Base-by-base conservation (phyloP, 2,113 vertebrate species). In the Coregonus clupeaformis region DNA sequence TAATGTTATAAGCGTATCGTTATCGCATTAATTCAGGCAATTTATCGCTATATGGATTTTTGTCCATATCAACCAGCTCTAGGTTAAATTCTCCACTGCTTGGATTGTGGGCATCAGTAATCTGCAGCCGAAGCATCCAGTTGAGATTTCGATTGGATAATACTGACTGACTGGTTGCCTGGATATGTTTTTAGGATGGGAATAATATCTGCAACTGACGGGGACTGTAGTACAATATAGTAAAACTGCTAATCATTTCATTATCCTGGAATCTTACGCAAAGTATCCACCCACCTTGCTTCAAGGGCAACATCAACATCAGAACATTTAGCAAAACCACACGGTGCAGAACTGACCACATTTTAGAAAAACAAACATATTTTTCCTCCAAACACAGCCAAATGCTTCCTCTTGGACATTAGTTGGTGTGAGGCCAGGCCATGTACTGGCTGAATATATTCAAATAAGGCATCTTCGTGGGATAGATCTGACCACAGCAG, bases 381-480 rank as follows among this genome's bases (percentile, higher is more conserved):
- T 55, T 55, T 20, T 18, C 20, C 52, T 55, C 52, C 52, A 1
- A 47, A 1, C 27, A 27, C 27, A 27, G 27, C 27, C 27, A 42
- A 42, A 42, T 42, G 52, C 52, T 20, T 52, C 52, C 27, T 59
- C 13, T 71, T 57, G 9, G 27, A 71, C 30, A 13, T 32, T 71
- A 71, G 60, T 71, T 59, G 27, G 25, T 59, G 69, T 20, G 49
- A 24, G 11, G 52, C 55, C 47, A 59, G 36, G 11, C 36, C 36
- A 42, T 71, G 52, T 71, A 59, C 52, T 55, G 65, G 74, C 47
- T 57, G 12, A 68, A 42, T 42, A 42, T 65, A 72, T 52, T 57
- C 3, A 70, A 71, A 76, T 57, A 27, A 55, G 57, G 11, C 18
- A 59, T 67, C 32, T 77, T 68, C 72, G 63, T 27, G 52, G 52